Evolutionary conservation across 1,140 invertebrate species (phyloP), one percentile per base, ranked within the genome.

Genomic region (Lordiphosa collinella): DNA sequence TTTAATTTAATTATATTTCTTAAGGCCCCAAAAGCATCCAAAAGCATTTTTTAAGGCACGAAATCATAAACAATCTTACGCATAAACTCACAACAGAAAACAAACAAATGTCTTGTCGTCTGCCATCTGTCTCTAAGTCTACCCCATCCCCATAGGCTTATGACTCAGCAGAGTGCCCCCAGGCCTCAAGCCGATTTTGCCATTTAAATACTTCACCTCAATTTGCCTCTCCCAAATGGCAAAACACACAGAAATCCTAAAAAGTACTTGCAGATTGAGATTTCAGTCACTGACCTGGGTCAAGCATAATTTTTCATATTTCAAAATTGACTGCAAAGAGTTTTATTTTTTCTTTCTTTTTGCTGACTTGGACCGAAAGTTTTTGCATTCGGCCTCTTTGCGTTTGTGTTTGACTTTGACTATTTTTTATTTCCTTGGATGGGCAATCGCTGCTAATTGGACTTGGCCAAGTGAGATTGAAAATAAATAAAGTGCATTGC

Each of bases 201-300:
- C 64, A 25, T 25, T 71, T 73, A 71, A 73, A 60, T 73, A 56
- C 62, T 66, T 66, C 70, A 73, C 57, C 67, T 67, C 53, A 54
- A 73, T 71, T 71, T 71, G 70, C 56, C 31, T 43, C 34, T 12
- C 25, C 14, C 29, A 18, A 43, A 38, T 34, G 35, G 58, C 64
- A 69, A 65, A 59, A 65, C 29, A 46, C 32, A 71, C 59, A 58
- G 16, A 51, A 35, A 38, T 68, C 11, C 43, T 41, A 31, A 40
- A 14, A 49, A 25, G 22, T 29, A 12, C 37, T 25, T 29, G 22
- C 41, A 31, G 65, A 65, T 69, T 66, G 56, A 55, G 65, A 64
- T 53, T 49, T 34, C 22, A 34, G 22, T 25, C 49, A 29, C 38
- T 12, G 38, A 59, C 48, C 48, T 37, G 48, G 18, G 37, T 35